phyloP scores from a whole-genome alignment of 2,888 invertebrate genomes.

The Archips crataeganus region DNA sequence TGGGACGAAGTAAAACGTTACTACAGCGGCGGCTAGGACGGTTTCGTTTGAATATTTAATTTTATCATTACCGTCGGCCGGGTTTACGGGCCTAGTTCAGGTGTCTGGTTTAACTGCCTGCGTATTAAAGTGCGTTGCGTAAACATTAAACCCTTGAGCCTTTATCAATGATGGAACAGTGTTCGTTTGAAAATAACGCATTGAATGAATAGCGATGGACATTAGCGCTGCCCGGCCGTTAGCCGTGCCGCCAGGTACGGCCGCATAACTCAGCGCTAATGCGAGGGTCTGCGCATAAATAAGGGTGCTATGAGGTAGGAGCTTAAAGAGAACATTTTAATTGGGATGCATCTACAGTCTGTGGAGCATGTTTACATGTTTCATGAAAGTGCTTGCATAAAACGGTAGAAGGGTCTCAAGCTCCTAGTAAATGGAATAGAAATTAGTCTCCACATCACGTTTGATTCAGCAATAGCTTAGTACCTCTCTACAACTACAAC shows the following conservation, averaged over 20 bases:
- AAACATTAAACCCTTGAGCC: constrained; percentile 7
- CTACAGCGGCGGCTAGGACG: constrained; percentile 12
- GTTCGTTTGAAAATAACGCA: neutral
- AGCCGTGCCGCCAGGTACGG: neutral
- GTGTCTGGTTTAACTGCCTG: constrained; percentile 27
- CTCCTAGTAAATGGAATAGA: neutral
- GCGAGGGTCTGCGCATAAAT: constrained; percentile 8
- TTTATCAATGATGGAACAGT: neutral
- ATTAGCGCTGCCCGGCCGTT: constrained; percentile 4
- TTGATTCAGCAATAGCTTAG: too few relatives aligned
- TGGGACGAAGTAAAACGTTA: constrained; percentile 7
- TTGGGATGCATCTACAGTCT: constrained; percentile 2
- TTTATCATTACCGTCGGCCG: constrained; percentile 27
- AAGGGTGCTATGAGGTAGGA: neutral
- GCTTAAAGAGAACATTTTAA: constrained; percentile 5
- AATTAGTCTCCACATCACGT: neutral
- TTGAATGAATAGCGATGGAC: neutral
- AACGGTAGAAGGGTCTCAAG: neutral
- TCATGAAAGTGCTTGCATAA: neutral
- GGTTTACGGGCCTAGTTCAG: constrained; percentile 30
- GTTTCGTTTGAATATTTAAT: constrained; percentile 38
- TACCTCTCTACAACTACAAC: too few relatives aligned
- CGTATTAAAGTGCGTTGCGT: constrained; percentile 9
- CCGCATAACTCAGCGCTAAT: constrained; percentile 8
- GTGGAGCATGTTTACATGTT: constrained; percentile 1